Base-by-base conservation (phyloP, 2,888 invertebrate species). In the Nasonia oneida region DNA sequence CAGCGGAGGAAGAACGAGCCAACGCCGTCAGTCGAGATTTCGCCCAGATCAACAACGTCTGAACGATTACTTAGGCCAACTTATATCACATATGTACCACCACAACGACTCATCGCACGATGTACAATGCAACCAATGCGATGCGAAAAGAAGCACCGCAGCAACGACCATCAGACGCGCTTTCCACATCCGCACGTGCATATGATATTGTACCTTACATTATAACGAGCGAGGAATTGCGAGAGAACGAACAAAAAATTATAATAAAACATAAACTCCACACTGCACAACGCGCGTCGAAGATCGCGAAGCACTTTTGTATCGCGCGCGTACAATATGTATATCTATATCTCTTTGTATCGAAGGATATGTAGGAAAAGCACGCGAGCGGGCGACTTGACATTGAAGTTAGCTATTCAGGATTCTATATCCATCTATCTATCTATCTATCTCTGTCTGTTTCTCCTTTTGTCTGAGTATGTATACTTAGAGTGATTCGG, bases 31-130 rank as follows among this genome's bases (percentile, higher is more conserved):
- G 87, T 80, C 88, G 89, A 33, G 90, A 92, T 85, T 91, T 91
- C 76, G 87, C 90, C 77, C 91, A 89, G 84, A 90, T 92, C 84
- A 91, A 92, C 88, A 92, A 88, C 88, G 93, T 93, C 47, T 93
- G 88, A 90, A 73, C n/a, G 15, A 61, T 18, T 53, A 53, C 50
- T 3, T 53, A 61, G 1, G 3, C n/a, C 10, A 15, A 37, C 5
- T 3, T 71, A 71, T 18, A 61, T 6, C 37, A 53, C 15, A 53
- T 18, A 15, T n/a, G n/a, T 47, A 47, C 47, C 47, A 47, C 23
- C 57, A n/a, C 57, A 61, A 61, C 57, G 57, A 61, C 57, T 61
- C 57, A 61, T 61, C n/a, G 57, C 57, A 61, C 57, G 57, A 61
- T n/a, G 57, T 61, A 61, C 12, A 47, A 47, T 10, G 37, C 37